Base-by-base conservation (phyloP, 2,888 invertebrate genomes). In the Sussaba pulchella region DNA sequence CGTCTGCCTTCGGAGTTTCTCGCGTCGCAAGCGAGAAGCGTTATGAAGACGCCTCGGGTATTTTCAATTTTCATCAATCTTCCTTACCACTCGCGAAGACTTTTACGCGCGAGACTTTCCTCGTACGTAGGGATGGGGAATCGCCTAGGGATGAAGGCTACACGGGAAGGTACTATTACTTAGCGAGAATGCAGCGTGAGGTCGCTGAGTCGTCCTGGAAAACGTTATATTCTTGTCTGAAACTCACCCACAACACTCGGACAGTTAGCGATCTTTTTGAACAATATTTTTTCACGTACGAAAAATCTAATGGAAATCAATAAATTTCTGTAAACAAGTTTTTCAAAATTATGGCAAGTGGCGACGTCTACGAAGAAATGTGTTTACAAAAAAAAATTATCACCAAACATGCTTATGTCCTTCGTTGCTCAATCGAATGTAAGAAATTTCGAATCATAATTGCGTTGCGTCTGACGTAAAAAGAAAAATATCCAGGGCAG, bases 1-100 rank as follows among this genome's bases (percentile, higher is more conserved):
- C 17, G 19, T 41, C 21, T 10, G 17, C 39, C n/a, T 17, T 39
- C 39, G 12, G 21, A 12, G 61, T 61, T 39, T 41, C 21, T 21
- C 61, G 31, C 41, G 39, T 21, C 61, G 39, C 17, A 17, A 52
- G 47, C 52, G 61, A 57, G 63, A 67, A 45, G 61, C 67, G 72
- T 72, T 72, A 72, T 69, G 72, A 69, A 80, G 63, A 76, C 72
- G 69, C 76, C 76, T 19, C 47, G 76, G 67, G 80, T 69, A 76
- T 76, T 76, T 76, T 76, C 80, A 76, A 81, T 76, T 81, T 81
- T 81, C 76, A 81, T 81, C 80, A 81, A 81, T 81, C 80, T 81
- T 81, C 76, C 76, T 81, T 80, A 72, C 67, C 36, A 54, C 41
- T 72, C 36, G 24, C 36, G n/a, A 14, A 69, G 75, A 67, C 75